A percentile compares a stretch with the other conserved stretches of the same genome.
Evolutionary conservation across 1,140 invertebrate species (phyloP).

Genomic region (Ceratosolen solmsi): DNA sequence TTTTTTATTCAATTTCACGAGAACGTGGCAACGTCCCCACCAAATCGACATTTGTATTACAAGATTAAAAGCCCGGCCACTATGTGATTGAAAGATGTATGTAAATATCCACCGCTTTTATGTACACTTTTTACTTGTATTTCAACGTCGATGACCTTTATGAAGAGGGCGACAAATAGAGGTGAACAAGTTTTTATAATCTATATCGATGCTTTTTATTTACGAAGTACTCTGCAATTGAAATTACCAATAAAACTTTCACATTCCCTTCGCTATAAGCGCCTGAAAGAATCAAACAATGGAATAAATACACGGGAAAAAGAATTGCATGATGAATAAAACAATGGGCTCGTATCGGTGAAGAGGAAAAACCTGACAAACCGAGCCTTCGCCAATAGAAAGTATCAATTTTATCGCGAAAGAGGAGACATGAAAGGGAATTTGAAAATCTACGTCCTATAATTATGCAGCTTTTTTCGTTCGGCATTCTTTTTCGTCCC

Average conservation of each 20-base stretch:
- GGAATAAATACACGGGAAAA: conserved; percentile 46
- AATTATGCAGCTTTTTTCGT: conserved; percentile 49
- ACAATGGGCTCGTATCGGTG: conserved; percentile 44
- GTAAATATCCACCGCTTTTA: conserved; percentile 41
- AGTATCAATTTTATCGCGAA: conserved; percentile 51
- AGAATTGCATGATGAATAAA: conserved; percentile 50
- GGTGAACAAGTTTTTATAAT: conserved; percentile 39
- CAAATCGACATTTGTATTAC: too few species aligned
- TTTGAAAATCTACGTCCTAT: conserved; percentile 51
- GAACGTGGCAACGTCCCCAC: too few species aligned
- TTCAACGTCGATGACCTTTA: conserved; percentile 38
- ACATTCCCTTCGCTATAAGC: conserved; percentile 39
- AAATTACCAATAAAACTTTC: conserved; percentile 49
- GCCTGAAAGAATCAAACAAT: conserved; percentile 50
- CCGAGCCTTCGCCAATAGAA: conserved; percentile 49
- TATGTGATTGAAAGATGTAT: conserved; percentile 13
- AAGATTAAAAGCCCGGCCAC: not conserved
- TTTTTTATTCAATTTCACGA: too few species aligned
- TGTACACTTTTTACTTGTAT: conserved; percentile 38
- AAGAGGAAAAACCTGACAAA: conserved; percentile 47
- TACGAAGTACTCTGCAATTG: conserved; percentile 46
- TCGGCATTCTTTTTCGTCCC: conserved; percentile 5
- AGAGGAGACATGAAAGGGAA: conserved; percentile 51
- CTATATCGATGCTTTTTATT: conserved; percentile 42
- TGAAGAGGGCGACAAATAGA: conserved; percentile 49